Evolutionary conservation across 2,797 vertebrate species (phyloP).

Genomic region (Sebastes oblongus): DNA sequence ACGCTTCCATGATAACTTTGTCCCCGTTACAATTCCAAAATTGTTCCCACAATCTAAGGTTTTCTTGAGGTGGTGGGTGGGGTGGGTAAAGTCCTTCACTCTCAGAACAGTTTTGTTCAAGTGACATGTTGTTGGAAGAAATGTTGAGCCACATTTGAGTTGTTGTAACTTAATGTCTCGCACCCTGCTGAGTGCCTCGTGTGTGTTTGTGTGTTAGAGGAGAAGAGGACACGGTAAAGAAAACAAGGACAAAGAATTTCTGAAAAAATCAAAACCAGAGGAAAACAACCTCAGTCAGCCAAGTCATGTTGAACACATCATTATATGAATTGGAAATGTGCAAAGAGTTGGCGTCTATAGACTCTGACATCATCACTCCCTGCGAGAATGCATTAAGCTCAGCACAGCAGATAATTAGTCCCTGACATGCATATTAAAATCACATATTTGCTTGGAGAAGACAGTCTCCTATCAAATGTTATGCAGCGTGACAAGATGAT

Average conservation of each 20-base stretch:
- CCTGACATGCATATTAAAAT: constrained; percentile 27
- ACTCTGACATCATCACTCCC: constrained; percentile 33
- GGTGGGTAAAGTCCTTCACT: not conserved
- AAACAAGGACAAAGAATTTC: not conserved
- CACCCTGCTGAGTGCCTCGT: constrained; percentile 11
- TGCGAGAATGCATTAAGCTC: constrained; percentile 25
- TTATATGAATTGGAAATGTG: constrained; percentile 19
- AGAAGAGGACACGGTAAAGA: not conserved
- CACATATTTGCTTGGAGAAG: constrained; percentile 29
- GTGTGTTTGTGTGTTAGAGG: not conserved
- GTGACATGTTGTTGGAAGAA: constrained; percentile 39
- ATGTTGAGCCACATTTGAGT: constrained; percentile 44
- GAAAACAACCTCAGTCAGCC: not conserved
- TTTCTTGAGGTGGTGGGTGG: not conserved
- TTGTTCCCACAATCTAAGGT: not conserved
- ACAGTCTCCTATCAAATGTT: constrained; percentile 30
- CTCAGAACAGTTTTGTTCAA: constrained; percentile 34
- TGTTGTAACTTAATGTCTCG: constrained; percentile 40
- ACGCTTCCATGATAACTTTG: not conserved
- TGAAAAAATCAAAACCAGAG: constrained; percentile 30
- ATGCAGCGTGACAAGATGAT: constrained; percentile 37
- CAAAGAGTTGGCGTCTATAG: not conserved
- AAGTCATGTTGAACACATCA: constrained; percentile 7
- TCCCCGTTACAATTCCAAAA: not conserved
- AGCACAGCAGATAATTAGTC: constrained; percentile 31